Evolutionary conservation across 2,797 vertebrate species (phyloP).

Genomic region (Clamator glandarius): DNA sequence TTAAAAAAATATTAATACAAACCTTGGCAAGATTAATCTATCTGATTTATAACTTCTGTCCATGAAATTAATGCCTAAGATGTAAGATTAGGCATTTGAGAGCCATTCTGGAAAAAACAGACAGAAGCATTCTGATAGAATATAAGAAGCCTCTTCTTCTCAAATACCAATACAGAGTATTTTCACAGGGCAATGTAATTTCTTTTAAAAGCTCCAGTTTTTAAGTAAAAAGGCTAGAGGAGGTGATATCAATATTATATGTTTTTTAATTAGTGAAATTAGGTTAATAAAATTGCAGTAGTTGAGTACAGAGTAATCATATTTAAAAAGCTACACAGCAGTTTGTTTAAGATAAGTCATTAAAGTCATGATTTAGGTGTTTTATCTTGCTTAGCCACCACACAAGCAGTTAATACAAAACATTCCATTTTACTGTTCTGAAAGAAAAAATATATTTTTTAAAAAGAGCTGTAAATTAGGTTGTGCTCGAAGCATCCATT

Average conservation of each 20-base stretch:
- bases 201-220: background rate
- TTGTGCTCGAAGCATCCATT: conserved; percentile 72
- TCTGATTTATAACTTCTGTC: background rate
- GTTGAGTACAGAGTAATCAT: background rate
- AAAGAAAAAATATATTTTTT: conserved; percentile 62
- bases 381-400: conserved; percentile 49
- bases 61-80: background rate
- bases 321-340: background rate
- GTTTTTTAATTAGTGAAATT: conserved; percentile 36
- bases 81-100: background rate
- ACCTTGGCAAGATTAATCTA: background rate
- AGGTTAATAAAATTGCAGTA: background rate
- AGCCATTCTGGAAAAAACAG: background rate
- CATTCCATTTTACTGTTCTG: conserved; percentile 52
- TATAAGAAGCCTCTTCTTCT: background rate
- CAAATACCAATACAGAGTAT: background rate
- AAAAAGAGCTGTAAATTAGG: conserved; percentile 73
- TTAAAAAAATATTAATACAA: background rate
- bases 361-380: conserved; percentile 31
- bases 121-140: background rate
- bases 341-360: conserved; percentile 43
- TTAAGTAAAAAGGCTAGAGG: background rate
- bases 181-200: background rate
- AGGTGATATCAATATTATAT: background rate
- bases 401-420: conserved; percentile 56